A percentile compares a stretch with the other conserved stretches of the same genome.
Conservation (phyloP, 1,140 invertebrate species). For the Drosophila nikananu region DNA sequence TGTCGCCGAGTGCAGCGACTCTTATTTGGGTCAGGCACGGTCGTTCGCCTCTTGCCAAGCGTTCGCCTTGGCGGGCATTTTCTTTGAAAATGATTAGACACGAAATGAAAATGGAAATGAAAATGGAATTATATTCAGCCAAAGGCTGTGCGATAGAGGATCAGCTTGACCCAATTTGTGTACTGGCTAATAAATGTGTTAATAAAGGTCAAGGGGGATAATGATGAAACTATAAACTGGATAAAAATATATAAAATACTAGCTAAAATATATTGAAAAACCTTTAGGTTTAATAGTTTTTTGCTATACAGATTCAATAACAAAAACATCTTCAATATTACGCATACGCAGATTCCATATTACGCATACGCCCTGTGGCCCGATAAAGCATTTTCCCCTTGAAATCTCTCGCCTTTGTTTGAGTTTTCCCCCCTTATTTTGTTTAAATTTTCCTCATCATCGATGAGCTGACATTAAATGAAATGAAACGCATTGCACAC, state of each 20-base stretch:
- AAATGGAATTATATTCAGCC: constrained; percentile 36
- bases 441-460: constrained; percentile 31
- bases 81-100: constrained; percentile 75
- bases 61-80: constrained; percentile 75
- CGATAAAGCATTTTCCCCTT: constrained; percentile 4
- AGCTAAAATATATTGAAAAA: too few species aligned
- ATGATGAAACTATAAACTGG: too few species aligned
- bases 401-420: constrained; percentile 28
- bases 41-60: constrained; percentile 83
- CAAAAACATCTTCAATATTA: too few species aligned
- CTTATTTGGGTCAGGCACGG: constrained; percentile 86
- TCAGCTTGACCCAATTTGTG: constrained; percentile 39
- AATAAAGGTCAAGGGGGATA: constrained; percentile 19
- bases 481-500: constrained; percentile 42
- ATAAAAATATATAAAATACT: too few species aligned
- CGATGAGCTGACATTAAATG: constrained; percentile 53
- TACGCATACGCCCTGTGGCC: constrained; percentile 6
- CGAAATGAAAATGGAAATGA: constrained; percentile 54
- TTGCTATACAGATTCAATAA: too few species aligned
- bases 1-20: constrained; percentile 85
- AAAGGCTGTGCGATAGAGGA: constrained; percentile 25
- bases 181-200: background rate
- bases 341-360: background rate
- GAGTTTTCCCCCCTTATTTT: constrained; percentile 8
- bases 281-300: too few species aligned